Evolutionary conservation across 23 tunicate species (phyloP), one percentile per base, ranked within the genome.

Genomic region (Aplidium turbinatum): DNA sequence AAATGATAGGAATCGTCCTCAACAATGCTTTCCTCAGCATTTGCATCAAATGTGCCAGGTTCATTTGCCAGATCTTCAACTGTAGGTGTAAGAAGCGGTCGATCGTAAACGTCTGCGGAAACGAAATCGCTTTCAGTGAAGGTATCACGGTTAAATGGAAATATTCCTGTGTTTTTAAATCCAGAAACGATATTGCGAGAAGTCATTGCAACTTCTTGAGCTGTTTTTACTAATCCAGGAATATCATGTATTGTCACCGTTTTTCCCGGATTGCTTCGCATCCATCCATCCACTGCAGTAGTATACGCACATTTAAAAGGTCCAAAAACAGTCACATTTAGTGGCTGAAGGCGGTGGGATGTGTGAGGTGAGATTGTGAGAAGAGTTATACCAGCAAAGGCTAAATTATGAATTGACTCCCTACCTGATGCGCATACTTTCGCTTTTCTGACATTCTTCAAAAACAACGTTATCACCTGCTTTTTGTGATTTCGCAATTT

Each of bases 361-460:
- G 77, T 72, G 53, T 56, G 77, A 4, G 77, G 77, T 16, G 77
- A 35, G 62, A 72, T 47, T 4, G 77, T 55, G 31, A 72, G 62
- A 11, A 55, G 39, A 28, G 63, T 28, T 32, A 55, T 42, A 11
- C 63, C 63, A 25, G n/a, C n/a, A n/a, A n/a, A n/a, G n/a, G n/a
- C n/a, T n/a, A n/a, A n/a, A n/a, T n/a, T n/a, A n/a, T n/a, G n/a
- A n/a, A n/a, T n/a, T n/a, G n/a, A n/a, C n/a, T n/a, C n/a, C n/a
- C n/a, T n/a, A n/a, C n/a, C n/a, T n/a, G n/a, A n/a, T n/a, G n/a
- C n/a, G n/a, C n/a, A n/a, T n/a, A n/a, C n/a, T n/a, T n/a, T n/a
- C n/a, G n/a, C n/a, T n/a, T n/a, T n/a, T n/a, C n/a, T n/a, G n/a
- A n/a, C n/a, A n/a, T n/a, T n/a, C n/a, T n/a, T n/a, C n/a, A n/a